phyloP scores from a whole-genome alignment of 2,888 invertebrate species.

The Andrena fulva region DNA sequence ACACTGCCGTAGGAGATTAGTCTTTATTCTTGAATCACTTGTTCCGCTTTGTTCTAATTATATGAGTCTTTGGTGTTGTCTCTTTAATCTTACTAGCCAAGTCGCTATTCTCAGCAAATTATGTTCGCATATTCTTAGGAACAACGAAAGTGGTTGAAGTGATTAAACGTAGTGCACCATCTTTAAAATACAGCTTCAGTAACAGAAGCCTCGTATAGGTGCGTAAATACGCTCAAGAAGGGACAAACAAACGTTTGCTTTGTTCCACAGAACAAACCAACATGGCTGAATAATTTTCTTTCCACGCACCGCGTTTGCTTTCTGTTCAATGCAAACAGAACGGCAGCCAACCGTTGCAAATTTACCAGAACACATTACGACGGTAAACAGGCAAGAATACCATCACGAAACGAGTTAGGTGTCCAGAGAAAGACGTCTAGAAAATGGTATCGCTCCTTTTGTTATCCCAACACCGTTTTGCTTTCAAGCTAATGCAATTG shows the following conservation, averaged over 20 bases:
- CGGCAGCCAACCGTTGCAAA: neutral
- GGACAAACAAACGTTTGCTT: slow-evolving; percentile 13
- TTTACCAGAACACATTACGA: neutral
- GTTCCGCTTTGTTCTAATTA: too few species aligned
- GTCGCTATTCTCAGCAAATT: too few species aligned
- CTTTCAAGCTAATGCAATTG: slow-evolving; percentile 14
- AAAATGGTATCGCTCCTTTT: neutral
- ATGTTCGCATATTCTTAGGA: too few species aligned
- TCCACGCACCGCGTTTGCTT: neutral
- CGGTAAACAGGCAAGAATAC: too few species aligned
- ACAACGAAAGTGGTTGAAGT: too few species aligned
- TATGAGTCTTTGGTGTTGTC: too few species aligned
- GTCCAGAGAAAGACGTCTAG: neutral
- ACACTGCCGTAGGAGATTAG: neutral
- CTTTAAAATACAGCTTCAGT: slow-evolving; percentile 6
- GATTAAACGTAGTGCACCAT: neutral
- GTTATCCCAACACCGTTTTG: neutral
- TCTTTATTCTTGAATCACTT: too few species aligned
- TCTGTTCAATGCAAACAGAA: slow-evolving; percentile 5
- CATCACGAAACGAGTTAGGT: too few species aligned
- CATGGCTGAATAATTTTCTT: slow-evolving; percentile 23
- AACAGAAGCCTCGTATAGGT: slow-evolving; percentile 5
- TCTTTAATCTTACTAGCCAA: too few species aligned
- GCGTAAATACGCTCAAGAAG: slow-evolving; percentile 29
- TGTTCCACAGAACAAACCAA: neutral